phyloP scores from a whole-genome alignment of 2,888 invertebrate species.

The Aradus depressus region DNA sequence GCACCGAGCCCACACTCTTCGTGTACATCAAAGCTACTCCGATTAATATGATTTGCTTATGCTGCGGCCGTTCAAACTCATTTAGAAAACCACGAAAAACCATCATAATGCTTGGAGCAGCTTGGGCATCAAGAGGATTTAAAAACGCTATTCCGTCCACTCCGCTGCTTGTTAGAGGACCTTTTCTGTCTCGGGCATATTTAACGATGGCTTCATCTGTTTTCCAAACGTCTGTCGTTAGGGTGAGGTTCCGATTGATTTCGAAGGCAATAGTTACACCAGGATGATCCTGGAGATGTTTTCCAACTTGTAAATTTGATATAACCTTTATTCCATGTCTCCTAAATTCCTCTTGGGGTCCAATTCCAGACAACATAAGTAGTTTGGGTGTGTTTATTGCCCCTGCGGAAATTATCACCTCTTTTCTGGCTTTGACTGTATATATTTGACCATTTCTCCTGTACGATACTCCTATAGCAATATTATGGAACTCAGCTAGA shows the following conservation, averaged over 20 bases:
- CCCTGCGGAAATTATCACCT: conserved; percentile 26
- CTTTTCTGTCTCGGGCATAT: conserved; percentile 6
- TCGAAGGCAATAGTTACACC: conserved; percentile 1
- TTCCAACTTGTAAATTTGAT: conserved; percentile 24
- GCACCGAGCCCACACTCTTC: conserved; percentile 70
- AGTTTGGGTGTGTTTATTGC: conserved; percentile 25
- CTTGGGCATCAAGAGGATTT: conserved; percentile 34
- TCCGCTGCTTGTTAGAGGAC: conserved; percentile 9
- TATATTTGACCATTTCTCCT: conserved; percentile 3
- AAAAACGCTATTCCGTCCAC: conserved; percentile 5
- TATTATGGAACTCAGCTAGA: conserved; percentile 15
- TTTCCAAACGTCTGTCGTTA: not conserved
- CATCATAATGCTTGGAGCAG: conserved; percentile 86
- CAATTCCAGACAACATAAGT: conserved; percentile 27
- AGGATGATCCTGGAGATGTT: conserved; percentile 24
- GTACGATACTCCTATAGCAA: conserved; percentile 22
- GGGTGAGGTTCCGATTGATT: not conserved
- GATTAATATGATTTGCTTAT: conserved; percentile 66
- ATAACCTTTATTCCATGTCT: conserved; percentile 18
- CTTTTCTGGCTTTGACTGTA: conserved; percentile 15
- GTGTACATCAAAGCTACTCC: conserved; percentile 81
- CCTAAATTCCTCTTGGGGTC: conserved; percentile 21
- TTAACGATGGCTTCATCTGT: not conserved
- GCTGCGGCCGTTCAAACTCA: conserved; percentile 78
- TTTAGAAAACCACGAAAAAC: conserved; percentile 74